phyloP scores from a whole-genome alignment of 2,797 vertebrate species.

The Nasua narica region DNA sequence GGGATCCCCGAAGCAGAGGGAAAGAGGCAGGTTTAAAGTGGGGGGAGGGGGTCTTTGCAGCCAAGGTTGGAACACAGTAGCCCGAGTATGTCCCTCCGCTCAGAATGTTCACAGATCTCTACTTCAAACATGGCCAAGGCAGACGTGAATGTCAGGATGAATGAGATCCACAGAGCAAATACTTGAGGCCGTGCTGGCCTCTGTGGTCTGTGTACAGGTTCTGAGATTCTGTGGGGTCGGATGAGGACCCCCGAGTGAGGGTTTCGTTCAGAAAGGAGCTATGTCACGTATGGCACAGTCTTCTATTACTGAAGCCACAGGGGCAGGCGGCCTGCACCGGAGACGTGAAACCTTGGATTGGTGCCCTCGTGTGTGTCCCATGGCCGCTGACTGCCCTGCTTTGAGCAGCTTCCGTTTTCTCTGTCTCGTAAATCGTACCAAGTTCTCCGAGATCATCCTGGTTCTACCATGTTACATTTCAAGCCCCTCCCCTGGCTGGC shows the following conservation, averaged over 20 bases:
- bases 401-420: neutral
- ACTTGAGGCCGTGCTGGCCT: rapidly evolving
- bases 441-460: neutral
- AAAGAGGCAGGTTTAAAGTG: neutral
- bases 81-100: neutral
- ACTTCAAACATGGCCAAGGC: neutral
- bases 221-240: neutral
- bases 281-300: rapidly evolving
- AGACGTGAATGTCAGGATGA: neutral
- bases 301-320: neutral
- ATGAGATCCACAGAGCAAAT: rapidly evolving
- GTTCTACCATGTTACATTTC: no score
- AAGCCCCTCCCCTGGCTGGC: neutral
- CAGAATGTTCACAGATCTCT: neutral
- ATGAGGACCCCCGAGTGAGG: neutral
- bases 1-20: neutral
- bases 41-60: neutral
- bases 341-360: neutral
- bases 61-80: neutral
- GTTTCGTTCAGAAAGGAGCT: neutral
- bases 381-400: neutral
- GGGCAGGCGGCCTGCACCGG: neutral
- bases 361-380: neutral
- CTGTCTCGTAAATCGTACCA: neutral
- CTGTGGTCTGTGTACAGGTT: rapidly evolving